Base-by-base conservation (phyloP, 2,797 vertebrate genomes). In the Momotus momota region DNA sequence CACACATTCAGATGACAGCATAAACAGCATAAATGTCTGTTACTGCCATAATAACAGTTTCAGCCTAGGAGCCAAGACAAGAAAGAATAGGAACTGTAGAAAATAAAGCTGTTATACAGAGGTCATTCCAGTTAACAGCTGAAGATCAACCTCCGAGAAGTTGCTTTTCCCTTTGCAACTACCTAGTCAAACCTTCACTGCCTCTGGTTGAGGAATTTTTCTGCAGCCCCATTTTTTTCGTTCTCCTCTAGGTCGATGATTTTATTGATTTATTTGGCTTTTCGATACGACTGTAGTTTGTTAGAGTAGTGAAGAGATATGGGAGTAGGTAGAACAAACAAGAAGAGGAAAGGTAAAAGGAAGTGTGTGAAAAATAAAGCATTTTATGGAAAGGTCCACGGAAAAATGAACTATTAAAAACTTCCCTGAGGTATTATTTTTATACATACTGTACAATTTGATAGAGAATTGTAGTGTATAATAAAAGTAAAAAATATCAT, bases 241-340 rank as follows among this genome's bases (percentile, higher is more conserved):
- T 80, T 78, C 45, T 49, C 21, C 79, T 81, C n/a, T 79, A 79
- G 66, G 81, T 61, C 5, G 4, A 49, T 2, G 3, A 35, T 64
- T 85, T 58, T 33, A 55, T 94, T 87, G 46, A 93, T 91, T 93
- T 88, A 78, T 78, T 64, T 58, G 87, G 14, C 12, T 82, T 71
- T 91, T 85, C 78, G 7, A 45, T 46, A 40, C 21, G 17, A 45
- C 61, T 83, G 33, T 21, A 6, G 0, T 71, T 73, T 67, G 40
- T 70, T 74, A 67, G n/a, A 71, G 14, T 6, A 73, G 33, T 31
- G 43, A 85, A 91, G 41, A 80, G 26, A 57, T 57, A 69, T 7
- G 31, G 57, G n/a, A 82, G 45, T 29, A 77, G 74, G 38, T 52
- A 82, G 52, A 95, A 80, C 25, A 84, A 84, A 35, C n/a, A 38